phyloP scores from a whole-genome alignment of 2,888 invertebrate species.

The Nephrotoma guestfalica region DNA sequence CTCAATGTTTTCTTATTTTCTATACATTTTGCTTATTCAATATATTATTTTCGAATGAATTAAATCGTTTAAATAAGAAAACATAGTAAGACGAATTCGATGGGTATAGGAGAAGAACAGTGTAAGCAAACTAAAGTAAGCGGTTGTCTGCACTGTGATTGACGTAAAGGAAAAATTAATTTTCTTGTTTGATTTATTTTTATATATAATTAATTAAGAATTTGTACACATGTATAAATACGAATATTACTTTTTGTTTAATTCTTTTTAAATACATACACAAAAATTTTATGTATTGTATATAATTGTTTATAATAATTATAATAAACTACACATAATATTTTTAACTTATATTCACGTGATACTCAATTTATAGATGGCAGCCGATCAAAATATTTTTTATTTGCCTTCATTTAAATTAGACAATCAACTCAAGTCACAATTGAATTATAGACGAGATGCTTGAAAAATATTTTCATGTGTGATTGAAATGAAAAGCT shows the following conservation, averaged over 20 bases:
- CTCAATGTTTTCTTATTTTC: neutral
- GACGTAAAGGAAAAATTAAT: neutral
- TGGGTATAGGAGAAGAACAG: neutral
- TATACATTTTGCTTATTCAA: neutral
- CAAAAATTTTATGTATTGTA: neutral
- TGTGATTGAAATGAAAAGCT: neutral
- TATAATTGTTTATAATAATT: neutral
- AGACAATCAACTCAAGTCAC: neutral
- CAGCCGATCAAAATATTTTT: neutral
- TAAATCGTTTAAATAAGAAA: neutral
- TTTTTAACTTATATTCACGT: neutral
- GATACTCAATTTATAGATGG: neutral
- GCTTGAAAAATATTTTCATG: too few species aligned
- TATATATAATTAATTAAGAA: neutral
- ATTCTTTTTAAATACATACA: neutral
- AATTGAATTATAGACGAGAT: neutral
- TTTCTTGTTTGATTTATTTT: neutral
- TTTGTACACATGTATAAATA: neutral
- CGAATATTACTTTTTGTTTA: neutral
- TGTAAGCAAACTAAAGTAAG: neutral
- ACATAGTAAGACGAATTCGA: neutral
- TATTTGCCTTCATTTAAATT: too few species aligned
- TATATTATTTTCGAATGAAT: neutral
- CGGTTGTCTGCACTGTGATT: neutral
- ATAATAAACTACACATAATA: neutral